These are phyloP conservation scores for Microplitis deprimator DNA, from an alignment of 2,888 invertebrate species.

Conservation along the genomic window DNA sequence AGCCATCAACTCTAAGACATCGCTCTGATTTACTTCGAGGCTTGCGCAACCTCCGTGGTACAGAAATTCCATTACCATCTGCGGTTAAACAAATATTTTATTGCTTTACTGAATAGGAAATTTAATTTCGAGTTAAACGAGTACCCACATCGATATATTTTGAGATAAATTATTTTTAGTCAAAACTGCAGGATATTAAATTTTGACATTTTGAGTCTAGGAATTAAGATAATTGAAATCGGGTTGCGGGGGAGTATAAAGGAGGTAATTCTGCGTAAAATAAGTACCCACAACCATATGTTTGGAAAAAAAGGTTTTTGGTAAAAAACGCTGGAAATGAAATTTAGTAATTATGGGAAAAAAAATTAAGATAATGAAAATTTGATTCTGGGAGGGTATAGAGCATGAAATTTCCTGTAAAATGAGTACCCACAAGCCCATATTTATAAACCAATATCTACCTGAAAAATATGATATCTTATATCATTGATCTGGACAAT, in stretches of 20 bases:
- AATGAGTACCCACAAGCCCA: not conserved
- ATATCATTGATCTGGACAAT: slow-evolving; percentile 94
- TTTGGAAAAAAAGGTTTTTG: no score
- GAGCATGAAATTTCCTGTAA: not conserved
- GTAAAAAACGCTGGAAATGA: no score
- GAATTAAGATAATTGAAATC: no score
- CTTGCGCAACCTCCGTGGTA: slow-evolving; percentile 90
- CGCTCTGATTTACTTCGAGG: slow-evolving; percentile 83
- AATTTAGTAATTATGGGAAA: not conserved
- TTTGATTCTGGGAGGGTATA: no score
- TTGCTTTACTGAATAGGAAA: slow-evolving; percentile 52
- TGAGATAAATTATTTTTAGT: not conserved
- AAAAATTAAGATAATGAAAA: not conserved
- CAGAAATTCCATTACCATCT: slow-evolving; percentile 94
- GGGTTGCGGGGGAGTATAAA: no score
- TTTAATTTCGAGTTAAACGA: no score
- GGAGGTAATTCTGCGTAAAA: not conserved
- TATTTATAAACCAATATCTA: slow-evolving; percentile 61
- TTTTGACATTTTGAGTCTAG: no score
- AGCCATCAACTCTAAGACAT: slow-evolving; percentile 90
- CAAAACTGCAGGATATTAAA: no score
- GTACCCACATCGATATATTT: not conserved
- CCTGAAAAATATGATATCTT: slow-evolving; percentile 93
- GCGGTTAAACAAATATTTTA: slow-evolving; percentile 35
- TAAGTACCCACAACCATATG: not conserved